Evolutionary conservation across 2,113 vertebrate genomes (phyloP).

Genomic region (Genyomyrus donnyi): DNA sequence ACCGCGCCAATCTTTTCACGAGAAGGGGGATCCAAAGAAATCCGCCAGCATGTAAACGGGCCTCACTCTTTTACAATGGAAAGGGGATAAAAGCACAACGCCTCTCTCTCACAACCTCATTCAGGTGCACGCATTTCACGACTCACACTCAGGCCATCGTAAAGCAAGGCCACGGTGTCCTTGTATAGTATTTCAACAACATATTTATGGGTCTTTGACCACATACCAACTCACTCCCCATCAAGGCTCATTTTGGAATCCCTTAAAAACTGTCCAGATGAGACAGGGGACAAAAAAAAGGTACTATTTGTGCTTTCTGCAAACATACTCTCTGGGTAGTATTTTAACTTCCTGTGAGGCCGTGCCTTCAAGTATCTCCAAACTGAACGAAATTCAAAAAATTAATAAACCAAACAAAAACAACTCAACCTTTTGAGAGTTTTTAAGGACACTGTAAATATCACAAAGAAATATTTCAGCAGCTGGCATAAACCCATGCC

Average conservation of each 20-base stretch:
- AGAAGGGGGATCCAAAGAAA: neutral
- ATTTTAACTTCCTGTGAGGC: neutral
- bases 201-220: neutral
- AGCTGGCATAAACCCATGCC: conserved; percentile 52
- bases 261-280: neutral
- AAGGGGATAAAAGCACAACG: neutral
- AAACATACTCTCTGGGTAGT: neutral
- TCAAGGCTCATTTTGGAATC: neutral
- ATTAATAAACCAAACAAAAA: neutral
- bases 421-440: conserved; percentile 5
- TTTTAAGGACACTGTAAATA: conserved; percentile 29
- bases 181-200: neutral
- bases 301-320: neutral
- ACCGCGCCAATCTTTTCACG: conserved; percentile 9
- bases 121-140: conserved; percentile 10
- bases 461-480: conserved; percentile 62
- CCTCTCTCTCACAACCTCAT: conserved; percentile 4
- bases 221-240: neutral
- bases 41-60: conserved; percentile 6
- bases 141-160: neutral
- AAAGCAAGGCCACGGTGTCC: neutral
- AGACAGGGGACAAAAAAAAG: neutral
- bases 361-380: neutral
- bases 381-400: neutral
- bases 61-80: conserved; percentile 5